Evolutionary conservation across 2,888 invertebrate genomes (phyloP), one percentile per base, ranked within the genome.

Genomic region (Plagiodera versicolora): DNA sequence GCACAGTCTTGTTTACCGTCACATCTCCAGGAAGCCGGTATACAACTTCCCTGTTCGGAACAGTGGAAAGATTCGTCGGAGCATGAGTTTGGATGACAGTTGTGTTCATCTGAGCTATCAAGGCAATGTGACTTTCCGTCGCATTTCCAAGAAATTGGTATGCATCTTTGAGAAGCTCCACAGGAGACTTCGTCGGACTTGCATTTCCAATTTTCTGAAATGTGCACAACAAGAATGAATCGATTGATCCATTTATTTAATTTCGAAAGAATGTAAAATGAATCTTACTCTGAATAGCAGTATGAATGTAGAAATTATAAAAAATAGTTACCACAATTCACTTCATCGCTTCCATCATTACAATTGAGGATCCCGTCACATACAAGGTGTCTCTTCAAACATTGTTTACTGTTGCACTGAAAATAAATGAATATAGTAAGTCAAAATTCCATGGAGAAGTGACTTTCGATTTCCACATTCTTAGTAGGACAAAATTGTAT

Each of bases 321-420:
- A n/a, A n/a, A 49, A 8, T n/a, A 17, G 6, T 78, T 77, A 83
- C 83, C 80, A 72, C 87, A 87, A 60, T 81, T 77, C 8, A 74
- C 69, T 77, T 88, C 88, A 72, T 88, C 87, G 64, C 82, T 84
- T 30, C 84, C 84, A 71, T 87, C 87, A 49, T 82, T 81, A 69
- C 87, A 88, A 67, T 87, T 85, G 4, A 81, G 74, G 56, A 86
- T 85, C 16, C 85, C 85, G 74, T 88, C 86, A 70, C 87, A 88
- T 0, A 87, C 86, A 10, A 85, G 76, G 68, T 85, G 81, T 52
- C 86, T 77, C 67, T 83, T 84, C 28, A 87, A 78, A 66, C 87
- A 88, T 65, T 85, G 84, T 0, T 85, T 85, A 68, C 80, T 85
- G 4, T 79, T 74, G 66, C 86, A 87, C 80, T 83, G 72, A 63